Percentiles rank a stretch among this genome's conserved stretches.
Evolutionary conservation across 1,140 invertebrate species (phyloP).

Genomic region (Zophobas atratus): DNA sequence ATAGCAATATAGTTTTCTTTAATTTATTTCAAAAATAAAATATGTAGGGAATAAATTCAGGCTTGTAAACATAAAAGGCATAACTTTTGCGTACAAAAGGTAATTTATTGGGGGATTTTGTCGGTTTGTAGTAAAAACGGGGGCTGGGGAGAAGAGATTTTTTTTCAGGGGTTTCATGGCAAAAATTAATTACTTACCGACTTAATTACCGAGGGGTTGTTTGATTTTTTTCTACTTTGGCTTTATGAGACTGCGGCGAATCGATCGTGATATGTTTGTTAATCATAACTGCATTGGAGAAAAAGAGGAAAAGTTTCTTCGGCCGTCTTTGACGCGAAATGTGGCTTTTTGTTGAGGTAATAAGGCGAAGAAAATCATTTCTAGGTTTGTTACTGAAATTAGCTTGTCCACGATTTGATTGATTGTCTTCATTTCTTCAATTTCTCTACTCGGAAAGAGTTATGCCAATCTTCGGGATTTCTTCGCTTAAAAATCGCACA

Average conservation of each 20-base stretch:
- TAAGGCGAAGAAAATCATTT: too few relatives aligned
- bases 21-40: slow-evolving; percentile 51
- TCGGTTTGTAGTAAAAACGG: neutral
- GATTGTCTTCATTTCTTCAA: slow-evolving; percentile 23
- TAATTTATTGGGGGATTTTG: slow-evolving; percentile 15
- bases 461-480: neutral
- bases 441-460: too few relatives aligned
- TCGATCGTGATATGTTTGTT: slow-evolving; percentile 20
- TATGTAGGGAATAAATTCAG: slow-evolving; percentile 20
- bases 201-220: slow-evolving; percentile 27
- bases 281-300: neutral
- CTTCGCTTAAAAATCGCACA: neutral
- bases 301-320: neutral
- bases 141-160: neutral
- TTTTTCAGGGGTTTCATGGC: slow-evolving; percentile 19
- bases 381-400: neutral
- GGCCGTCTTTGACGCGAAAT: slow-evolving; percentile 1
- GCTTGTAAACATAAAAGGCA: slow-evolving; percentile 26
- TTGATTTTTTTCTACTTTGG: neutral
- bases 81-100: slow-evolving; percentile 24
- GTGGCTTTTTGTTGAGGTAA: too few relatives aligned
- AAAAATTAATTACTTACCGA: slow-evolving; percentile 38
- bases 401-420: slow-evolving; percentile 17
- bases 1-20: slow-evolving; percentile 52
- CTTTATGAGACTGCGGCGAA: slow-evolving; percentile 5